Base-by-base conservation (phyloP, 2,888 invertebrate genomes). In the Eucriotettix oculatus region DNA sequence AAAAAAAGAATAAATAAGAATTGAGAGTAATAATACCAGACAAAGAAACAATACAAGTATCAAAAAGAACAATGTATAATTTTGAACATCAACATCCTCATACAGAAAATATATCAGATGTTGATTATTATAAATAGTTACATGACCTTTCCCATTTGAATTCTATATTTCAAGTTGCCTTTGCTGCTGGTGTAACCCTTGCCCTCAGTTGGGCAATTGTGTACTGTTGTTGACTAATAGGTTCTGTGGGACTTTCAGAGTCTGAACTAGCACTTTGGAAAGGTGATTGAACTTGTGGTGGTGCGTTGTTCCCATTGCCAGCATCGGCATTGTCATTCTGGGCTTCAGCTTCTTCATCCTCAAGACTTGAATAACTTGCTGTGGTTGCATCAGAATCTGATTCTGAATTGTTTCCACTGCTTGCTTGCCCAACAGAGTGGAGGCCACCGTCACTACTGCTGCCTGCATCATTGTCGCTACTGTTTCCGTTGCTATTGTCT, bases 301-400 rank as follows among this genome's bases (percentile, higher is more conserved):
- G 29, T 29, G 29, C 29, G 9, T n/a, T 48, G 48, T 48, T 48
- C 54, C 29, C 42, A 17, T 16, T 29, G 10, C 17, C 54, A 9
- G 16, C 17, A 14, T 54, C 54, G 10, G 17, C 54, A 16, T 16
- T 52, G 52, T 16, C 52, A 10, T 52, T 52, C 54, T 12, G 40
- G 14, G 55, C 17, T n/a, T 29, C 73, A n/a, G 73, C 76, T 65
- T 77, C 77, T 63, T 78, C 78, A 64, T 78, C 78, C 68, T 78
- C 78, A 56, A 78, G 69, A 66, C 78, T 78, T 17, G 77, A 77
- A 66, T 78, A 78, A 66, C 77, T 77, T 44, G 77, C 77, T 10
- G 78, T 78, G 10, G 78, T 78, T 2, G 73, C 76, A 64, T 76
- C 77, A 1, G 76, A 75, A 66, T 76, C 75, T 14, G 63, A 61